A percentile compares a stretch with the other conserved stretches of the same genome.
These are phyloP conservation scores for Neolamprologus sp. DNA, from an alignment of 2,113 vertebrate genomes.

Conservation along the genomic window DNA sequence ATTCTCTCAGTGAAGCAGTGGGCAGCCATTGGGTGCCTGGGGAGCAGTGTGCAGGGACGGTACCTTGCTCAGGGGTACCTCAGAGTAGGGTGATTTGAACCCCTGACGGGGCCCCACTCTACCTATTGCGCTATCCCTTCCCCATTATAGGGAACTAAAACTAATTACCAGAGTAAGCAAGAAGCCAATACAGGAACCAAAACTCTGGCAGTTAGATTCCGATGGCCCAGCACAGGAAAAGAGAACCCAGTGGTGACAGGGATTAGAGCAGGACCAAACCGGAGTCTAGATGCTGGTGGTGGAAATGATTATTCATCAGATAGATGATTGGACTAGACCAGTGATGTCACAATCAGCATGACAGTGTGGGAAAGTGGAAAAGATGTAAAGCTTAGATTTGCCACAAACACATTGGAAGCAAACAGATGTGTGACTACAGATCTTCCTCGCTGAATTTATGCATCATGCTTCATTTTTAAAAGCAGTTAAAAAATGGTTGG, in stretches of 20 bases:
- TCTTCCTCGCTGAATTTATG: background rate
- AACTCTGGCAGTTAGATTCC: background rate
- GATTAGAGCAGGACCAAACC: background rate
- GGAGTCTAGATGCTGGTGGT: background rate
- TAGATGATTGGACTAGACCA: background rate
- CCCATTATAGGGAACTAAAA: background rate
- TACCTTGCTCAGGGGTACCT: background rate
- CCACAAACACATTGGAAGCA: background rate
- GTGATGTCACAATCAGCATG: background rate
- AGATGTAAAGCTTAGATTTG: background rate
- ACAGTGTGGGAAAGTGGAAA: background rate
- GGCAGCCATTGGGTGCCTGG: background rate
- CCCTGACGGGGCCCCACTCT: background rate
- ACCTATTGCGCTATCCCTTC: background rate
- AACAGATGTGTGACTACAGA: background rate
- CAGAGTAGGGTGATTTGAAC: background rate
- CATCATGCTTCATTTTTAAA: background rate
- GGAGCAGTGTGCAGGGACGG: background rate
- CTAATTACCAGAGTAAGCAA: background rate
- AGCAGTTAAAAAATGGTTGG: background rate
- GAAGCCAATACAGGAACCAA: background rate
- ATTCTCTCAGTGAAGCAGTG: background rate
- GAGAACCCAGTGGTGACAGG: background rate
- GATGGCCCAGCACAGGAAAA: background rate
- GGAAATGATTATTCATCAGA: background rate